Base-by-base conservation (phyloP, 2,113 vertebrate genomes). In the Narcine bancroftii region DNA sequence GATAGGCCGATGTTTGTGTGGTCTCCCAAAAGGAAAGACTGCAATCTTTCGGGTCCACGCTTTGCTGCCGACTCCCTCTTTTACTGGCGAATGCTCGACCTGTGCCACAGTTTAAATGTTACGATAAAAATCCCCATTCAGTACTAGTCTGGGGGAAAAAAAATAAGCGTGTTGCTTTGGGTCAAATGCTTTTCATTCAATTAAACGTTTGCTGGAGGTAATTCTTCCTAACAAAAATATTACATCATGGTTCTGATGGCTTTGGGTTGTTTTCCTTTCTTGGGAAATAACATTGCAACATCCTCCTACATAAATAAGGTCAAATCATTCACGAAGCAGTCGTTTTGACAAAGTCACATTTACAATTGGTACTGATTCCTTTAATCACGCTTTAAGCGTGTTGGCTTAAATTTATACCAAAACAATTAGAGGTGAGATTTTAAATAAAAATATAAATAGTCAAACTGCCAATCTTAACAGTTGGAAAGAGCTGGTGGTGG, bases 221-320 rank as follows among this genome's bases (percentile, higher is more conserved):
- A 91, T 91, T 65, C 65, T 91, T 91, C 89, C 63, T 42, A 91
- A 91, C 89, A 47, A 91, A 91, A 91, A 69, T 91, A 91, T 69
- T 33, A 45, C 65, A 69, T 66, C 63, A 91, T 91, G 56, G 19
- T 56, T 17, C 85, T 66, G 85, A 39, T 89, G 89, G 81, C 81
- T 87, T 83, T 63, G 81, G 53, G 13, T 87, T 87, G 81, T 60
- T 69, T 91, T 91, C 42, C 63, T 45, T 91, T 91, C 89, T 45
- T 69, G 60, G 21, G 63, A 91, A 91, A 91, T 91, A 66, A 3
- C 65, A 47, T 91, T 71, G 65, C 89, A 91, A 39, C 63, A 69
- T 69, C 47, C 24, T 42, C 0, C 66, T 69, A 29, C 69, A 91
- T 69, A 71, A 91, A 45, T 69, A 91, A 69, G 65, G 11, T 26